A percentile compares a stretch with the other conserved stretches of the same genome.
These are phyloP conservation scores for Phoxinus dragarum DNA, from an alignment of 2,797 vertebrate species.

Conservation along the genomic window DNA sequence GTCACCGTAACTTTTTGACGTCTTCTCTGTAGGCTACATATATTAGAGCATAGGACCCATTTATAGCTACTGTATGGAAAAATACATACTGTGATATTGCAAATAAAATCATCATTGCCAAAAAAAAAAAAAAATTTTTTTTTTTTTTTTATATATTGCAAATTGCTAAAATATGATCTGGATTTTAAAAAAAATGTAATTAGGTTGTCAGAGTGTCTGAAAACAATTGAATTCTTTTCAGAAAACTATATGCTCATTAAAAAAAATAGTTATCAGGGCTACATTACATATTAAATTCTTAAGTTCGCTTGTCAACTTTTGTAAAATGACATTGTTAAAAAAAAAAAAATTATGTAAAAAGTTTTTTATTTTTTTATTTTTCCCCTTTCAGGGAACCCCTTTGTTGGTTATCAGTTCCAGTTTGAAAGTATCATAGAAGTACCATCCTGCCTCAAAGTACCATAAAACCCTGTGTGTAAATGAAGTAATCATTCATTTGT, in stretches of 20 bases:
- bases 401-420: not conserved
- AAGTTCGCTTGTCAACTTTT: not conserved
- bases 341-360: not conserved
- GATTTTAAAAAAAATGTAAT: too few species aligned
- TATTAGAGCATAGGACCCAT: not conserved
- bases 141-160: not conserved
- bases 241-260: not conserved
- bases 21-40: not conserved
- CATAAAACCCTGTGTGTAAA: not conserved
- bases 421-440: not conserved
- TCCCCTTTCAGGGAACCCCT: not conserved
- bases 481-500: not conserved
- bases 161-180: not conserved
- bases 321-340: not conserved
- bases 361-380: fast-evolving
- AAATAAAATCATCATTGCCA: not conserved
- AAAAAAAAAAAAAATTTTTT: not conserved
- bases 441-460: not conserved
- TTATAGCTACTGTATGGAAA: not conserved
- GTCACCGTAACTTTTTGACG: not conserved
- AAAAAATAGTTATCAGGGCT: not conserved
- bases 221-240: not conserved
- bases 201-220: not conserved
- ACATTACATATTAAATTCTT: not conserved
- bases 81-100: not conserved